Evolutionary conservation across 2,888 invertebrate genomes (phyloP), one percentile per base, ranked within the genome.

Genomic region (Bruchidius siliquastri): DNA sequence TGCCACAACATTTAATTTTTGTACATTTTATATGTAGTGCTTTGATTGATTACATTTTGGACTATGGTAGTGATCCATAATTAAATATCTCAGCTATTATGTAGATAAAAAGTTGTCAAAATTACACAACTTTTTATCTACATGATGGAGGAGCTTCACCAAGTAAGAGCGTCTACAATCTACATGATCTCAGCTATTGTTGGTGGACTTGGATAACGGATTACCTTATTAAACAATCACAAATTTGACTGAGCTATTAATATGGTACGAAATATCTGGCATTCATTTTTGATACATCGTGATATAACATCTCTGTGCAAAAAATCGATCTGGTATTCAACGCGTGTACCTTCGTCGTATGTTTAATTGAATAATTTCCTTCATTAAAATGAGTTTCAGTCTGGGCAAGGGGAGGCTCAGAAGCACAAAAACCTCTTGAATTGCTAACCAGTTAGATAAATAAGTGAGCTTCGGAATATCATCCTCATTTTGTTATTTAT

Each of bases 311-410:
- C 72, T 69, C 66, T 72, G 30, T 13, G 49, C 49, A 76, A 79
- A 78, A 80, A 79, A 77, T 77, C 75, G 72, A 78, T 77, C 80
- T 78, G 70, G 76, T 73, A 81, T 81, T 80, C 81, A 79, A 74
- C 74, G 76, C 77, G 75, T 76, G 74, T 76, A 75, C 74, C 75
- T 72, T 75, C 69, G 78, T 71, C 71, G 79, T 79, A 78, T 81
- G 79, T 79, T 79, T 80, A 80, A 80, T 80, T 79, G 81, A 78
- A 81, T 81, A 81, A 81, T 80, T 78, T 78, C 72, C 75, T 78
- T 79, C 80, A 80, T 79, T 80, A 80, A 78, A 80, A 81, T 79
- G 79, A 80, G 49, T 49, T 76, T 3, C 49, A 49, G 49, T 49
- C 49, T 49, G 49, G 49, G 1, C 49, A 8, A 49, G 49, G 49